Conservation (phyloP, 92 coral and sea anemone genomes). For the Pocillopora grandis region DNA sequence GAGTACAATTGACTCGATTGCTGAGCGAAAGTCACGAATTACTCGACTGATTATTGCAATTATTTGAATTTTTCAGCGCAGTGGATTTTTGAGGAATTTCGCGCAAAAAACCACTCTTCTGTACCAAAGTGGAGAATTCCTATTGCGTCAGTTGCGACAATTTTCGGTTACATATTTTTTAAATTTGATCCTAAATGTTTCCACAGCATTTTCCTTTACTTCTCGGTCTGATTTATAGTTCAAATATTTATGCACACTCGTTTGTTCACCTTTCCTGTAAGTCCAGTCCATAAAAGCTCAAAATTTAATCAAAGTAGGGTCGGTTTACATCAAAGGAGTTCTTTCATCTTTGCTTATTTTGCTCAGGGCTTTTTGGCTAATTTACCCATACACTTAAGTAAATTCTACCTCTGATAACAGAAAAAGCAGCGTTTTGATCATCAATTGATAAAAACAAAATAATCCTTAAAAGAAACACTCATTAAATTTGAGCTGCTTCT, state of each 20-base stretch:
- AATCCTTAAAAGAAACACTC: neutral
- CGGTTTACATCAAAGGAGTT: conserved; percentile 38
- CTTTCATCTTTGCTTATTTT: conserved; percentile 1
- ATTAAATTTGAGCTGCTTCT: neutral
- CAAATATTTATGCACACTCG: conserved; percentile 42
- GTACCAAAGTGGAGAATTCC: neutral
- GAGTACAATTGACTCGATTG: neutral
- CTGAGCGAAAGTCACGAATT: neutral
- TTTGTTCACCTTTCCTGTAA: conserved; percentile 33
- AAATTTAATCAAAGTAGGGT: conserved; percentile 36
- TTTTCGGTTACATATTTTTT: neutral
- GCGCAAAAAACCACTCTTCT: neutral
- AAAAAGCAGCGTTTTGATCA: neutral
- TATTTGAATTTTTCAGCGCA: neutral
- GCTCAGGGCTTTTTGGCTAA: conserved; percentile 11
- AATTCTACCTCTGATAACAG: conserved; percentile 20
- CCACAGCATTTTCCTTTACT: conserved; percentile 2
- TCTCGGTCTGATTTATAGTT: conserved; percentile 31
- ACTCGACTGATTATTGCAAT: neutral
- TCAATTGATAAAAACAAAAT: neutral
- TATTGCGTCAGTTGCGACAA: neutral
- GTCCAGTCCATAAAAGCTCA: conserved; percentile 38
- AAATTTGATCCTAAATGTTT: neutral
- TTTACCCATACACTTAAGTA: conserved; percentile 20
- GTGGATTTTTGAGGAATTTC: neutral